These are phyloP conservation scores for Gryllus bimaculatus DNA, from an alignment of 1,140 invertebrate genomes.

Conservation along the genomic window DNA sequence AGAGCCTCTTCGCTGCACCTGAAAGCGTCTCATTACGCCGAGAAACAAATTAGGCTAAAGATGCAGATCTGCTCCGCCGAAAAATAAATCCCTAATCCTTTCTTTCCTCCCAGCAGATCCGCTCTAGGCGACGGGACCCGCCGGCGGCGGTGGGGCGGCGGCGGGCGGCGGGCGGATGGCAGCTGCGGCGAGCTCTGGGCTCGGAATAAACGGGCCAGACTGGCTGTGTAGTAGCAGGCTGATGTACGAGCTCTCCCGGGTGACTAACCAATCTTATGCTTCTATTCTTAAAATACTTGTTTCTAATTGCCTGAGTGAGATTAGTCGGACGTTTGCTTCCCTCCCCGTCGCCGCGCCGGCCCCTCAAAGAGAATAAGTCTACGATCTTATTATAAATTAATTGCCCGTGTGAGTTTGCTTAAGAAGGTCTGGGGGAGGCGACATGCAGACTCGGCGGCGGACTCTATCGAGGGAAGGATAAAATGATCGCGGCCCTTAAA, in stretches of 20 bases:
- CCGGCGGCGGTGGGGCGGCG: too few species aligned
- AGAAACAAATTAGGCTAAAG: neutral
- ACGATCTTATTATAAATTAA: slow-evolving; percentile 17
- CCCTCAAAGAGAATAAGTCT: slow-evolving; percentile 8
- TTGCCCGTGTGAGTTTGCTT: slow-evolving; percentile 12
- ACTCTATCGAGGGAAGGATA: slow-evolving; percentile 16
- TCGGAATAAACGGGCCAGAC: too few species aligned
- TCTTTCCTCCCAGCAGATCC: neutral
- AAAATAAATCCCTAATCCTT: neutral
- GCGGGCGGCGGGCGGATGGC: too few species aligned
- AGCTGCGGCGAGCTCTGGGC: too few species aligned
- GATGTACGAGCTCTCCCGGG: slow-evolving; percentile 13
- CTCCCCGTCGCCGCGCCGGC: neutral
- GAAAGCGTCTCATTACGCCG: neutral
- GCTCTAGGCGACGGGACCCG: too few species aligned
- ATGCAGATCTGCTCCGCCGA: neutral
- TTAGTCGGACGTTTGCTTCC: neutral
- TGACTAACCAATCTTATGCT: slow-evolving; percentile 19
- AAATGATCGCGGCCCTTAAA: slow-evolving; percentile 13
- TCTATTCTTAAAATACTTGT: slow-evolving; percentile 20
- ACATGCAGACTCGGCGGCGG: neutral
- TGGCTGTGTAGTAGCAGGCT: too few species aligned
- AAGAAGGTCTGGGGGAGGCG: neutral
- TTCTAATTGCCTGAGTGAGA: slow-evolving; percentile 19
- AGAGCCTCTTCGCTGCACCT: neutral